A percentile compares a stretch with the other conserved stretches of the same genome.
These are phyloP conservation scores for Rhea pennata DNA, from an alignment of 2,113 vertebrate species.

Conservation along the genomic window DNA sequence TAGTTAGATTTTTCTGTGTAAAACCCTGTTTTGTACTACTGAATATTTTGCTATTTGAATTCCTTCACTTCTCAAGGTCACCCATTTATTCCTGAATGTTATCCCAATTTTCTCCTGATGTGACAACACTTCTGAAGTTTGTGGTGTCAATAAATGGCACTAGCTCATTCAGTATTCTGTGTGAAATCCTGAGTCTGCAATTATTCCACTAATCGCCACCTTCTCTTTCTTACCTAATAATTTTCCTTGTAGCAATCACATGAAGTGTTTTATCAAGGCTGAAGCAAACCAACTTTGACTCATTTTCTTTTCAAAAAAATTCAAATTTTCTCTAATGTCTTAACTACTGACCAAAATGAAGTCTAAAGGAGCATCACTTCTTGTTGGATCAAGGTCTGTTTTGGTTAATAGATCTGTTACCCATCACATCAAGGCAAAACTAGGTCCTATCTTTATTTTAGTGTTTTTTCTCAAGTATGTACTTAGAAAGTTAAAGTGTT, in stretches of 20 bases:
- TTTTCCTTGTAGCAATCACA: background rate
- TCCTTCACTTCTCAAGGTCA: background rate
- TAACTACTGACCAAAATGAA: background rate
- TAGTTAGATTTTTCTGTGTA: background rate
- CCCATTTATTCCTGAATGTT: background rate
- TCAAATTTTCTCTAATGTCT: background rate
- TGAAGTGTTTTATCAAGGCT: background rate
- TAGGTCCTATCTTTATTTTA: background rate
- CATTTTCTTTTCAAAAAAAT: background rate
- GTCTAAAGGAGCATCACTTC: background rate
- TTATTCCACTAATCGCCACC: background rate
- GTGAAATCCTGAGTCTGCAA: constrained; percentile 6
- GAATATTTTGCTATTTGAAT: background rate
- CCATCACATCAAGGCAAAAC: background rate
- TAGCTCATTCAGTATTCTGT: constrained; percentile 1
- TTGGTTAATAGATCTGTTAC: background rate
- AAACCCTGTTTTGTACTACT: background rate
- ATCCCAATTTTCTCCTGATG: background rate
- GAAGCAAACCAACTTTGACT: background rate
- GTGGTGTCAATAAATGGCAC: background rate
- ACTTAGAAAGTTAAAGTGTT: background rate
- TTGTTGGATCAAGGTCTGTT: background rate
- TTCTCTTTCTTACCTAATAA: background rate
- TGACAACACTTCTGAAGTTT: background rate
- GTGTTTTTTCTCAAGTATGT: background rate